A percentile compares a stretch with the other conserved stretches of the same genome.
Conservation (phyloP, 2,113 vertebrate genomes). For the Trochalopteron elliotii region DNA sequence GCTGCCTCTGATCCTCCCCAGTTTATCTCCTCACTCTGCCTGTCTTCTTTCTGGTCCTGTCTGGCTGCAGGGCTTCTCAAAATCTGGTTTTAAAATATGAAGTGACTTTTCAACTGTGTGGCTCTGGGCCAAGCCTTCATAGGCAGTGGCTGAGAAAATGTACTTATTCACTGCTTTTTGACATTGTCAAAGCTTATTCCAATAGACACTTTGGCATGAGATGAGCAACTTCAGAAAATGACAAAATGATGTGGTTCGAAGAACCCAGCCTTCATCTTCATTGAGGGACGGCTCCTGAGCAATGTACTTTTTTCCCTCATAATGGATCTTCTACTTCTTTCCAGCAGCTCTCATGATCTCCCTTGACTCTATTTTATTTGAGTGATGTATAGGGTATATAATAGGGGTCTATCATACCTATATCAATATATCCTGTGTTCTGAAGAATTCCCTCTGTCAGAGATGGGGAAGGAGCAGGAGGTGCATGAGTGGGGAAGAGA, state of each 20-base stretch:
- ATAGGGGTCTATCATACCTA: background rate
- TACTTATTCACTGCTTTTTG: background rate
- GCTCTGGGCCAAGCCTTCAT: background rate
- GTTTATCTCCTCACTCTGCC: background rate
- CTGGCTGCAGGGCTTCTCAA: constrained; percentile 21
- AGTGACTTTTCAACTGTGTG: background rate
- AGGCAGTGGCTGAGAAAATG: background rate
- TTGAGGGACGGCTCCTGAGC: background rate
- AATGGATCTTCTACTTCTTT: background rate
- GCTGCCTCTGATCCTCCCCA: background rate
- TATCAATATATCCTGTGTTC: background rate
- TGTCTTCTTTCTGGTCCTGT: background rate
- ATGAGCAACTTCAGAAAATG: background rate
- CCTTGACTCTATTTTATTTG: background rate
- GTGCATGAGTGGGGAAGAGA: background rate
- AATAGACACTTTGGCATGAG: background rate
- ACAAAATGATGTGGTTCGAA: background rate
- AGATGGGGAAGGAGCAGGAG: accelerated
- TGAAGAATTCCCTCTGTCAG: background rate
- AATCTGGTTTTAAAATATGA: constrained; percentile 3
- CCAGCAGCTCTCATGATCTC: background rate
- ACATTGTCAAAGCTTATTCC: background rate
- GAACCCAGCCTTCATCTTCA: background rate
- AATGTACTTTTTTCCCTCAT: background rate
- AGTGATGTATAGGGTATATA: background rate